Evolutionary conservation across 2,797 vertebrate genomes (phyloP).

Genomic region (Etheostoma perlongum): DNA sequence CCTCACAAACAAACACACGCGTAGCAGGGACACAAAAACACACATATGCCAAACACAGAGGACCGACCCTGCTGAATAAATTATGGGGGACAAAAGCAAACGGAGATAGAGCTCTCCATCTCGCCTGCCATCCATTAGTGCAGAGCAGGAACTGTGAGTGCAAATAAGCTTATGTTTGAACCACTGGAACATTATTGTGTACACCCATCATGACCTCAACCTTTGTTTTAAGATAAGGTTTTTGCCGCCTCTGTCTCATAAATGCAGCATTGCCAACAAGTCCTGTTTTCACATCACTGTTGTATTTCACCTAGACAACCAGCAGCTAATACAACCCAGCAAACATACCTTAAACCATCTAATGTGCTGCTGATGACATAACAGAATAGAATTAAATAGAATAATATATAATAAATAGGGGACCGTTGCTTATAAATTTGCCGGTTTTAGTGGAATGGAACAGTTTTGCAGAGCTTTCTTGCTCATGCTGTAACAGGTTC

Average conservation of each 20-base stretch:
- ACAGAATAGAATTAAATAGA: neutral
- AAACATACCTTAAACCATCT: constrained; percentile 14
- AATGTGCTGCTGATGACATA: constrained; percentile 7
- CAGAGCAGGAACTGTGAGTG: constrained; percentile 46
- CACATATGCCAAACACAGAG: constrained; percentile 40
- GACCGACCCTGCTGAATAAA: constrained; percentile 69
- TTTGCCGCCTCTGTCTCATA: constrained; percentile 34
- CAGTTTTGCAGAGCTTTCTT: neutral
- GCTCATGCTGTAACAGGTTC: too few relatives aligned
- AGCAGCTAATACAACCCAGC: constrained; percentile 33
- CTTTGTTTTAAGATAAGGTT: constrained; percentile 50
- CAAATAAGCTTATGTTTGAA: constrained; percentile 69
- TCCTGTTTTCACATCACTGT: constrained; percentile 32
- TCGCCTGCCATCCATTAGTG: constrained; percentile 56
- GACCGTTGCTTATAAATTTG: neutral
- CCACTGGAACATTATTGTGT: constrained; percentile 37
- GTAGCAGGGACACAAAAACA: constrained; percentile 28
- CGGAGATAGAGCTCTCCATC: constrained; percentile 60
- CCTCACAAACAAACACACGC: constrained; percentile 30
- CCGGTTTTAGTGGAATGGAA: neutral
- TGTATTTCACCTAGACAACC: constrained; percentile 31
- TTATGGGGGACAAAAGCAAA: constrained; percentile 71
- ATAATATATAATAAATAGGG: neutral
- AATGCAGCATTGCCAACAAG: constrained; percentile 14
- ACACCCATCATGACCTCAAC: constrained; percentile 37